Conservation (phyloP, 2,113 vertebrate genomes). For the Oxygymnocypris stewartii region DNA sequence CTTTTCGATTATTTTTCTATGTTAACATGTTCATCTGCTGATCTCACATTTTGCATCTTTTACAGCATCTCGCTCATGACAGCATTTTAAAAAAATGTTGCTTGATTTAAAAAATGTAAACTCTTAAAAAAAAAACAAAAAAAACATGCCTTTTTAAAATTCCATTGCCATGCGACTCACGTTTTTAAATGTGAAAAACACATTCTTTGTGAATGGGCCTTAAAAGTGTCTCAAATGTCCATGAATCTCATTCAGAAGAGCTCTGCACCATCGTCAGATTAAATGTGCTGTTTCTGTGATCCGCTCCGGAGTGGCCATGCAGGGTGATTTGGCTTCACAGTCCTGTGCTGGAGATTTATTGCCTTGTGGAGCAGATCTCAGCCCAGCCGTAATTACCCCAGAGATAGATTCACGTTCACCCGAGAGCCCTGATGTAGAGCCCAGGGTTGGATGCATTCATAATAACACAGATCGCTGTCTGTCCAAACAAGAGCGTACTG, state of each 20-base stretch:
- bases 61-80: neutral
- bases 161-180: neutral
- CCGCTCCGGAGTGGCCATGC: neutral
- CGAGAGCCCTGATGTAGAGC: slow-evolving; percentile 52
- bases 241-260: neutral
- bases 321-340: neutral
- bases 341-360: slow-evolving; percentile 53
- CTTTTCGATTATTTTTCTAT: neutral
- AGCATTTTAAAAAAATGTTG: neutral
- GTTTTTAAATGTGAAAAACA: too few species aligned
- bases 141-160: neutral
- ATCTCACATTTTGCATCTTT: neutral
- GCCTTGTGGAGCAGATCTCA: slow-evolving; percentile 23
- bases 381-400: slow-evolving; percentile 39
- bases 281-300: slow-evolving; percentile 25
- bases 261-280: neutral
- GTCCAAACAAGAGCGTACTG: slow-evolving; percentile 45
- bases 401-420: slow-evolving; percentile 46
- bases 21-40: neutral
- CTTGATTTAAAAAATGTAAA: neutral
- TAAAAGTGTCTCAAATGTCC: too few species aligned
- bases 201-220: too few species aligned
- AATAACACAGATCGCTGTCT: slow-evolving; percentile 51
- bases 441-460: slow-evolving; percentile 40
- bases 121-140: neutral